Percentiles rank a stretch among this genome's conserved stretches.
These are phyloP conservation scores for Siniperca undulata DNA, from an alignment of 2,797 vertebrate genomes.

Conservation along the genomic window DNA sequence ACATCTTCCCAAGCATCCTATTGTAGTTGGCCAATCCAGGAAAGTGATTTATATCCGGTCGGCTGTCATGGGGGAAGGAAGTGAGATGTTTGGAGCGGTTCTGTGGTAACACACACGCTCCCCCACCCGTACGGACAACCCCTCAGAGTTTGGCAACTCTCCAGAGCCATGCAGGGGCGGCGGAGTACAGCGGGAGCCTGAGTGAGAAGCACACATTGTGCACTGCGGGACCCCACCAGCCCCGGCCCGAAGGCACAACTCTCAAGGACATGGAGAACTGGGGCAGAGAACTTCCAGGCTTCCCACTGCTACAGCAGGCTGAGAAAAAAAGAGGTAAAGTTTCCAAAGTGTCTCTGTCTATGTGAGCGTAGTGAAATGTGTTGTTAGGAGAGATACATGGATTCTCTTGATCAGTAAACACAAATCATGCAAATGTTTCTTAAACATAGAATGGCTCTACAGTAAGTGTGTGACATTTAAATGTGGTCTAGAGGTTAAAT, in stretches of 20 bases:
- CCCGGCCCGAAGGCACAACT: slow-evolving; percentile 87
- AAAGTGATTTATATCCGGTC: slow-evolving; percentile 78
- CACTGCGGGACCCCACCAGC: slow-evolving; percentile 86
- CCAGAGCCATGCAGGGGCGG: slow-evolving; percentile 85
- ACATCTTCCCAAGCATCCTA: slow-evolving; percentile 64
- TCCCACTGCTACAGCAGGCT: slow-evolving; percentile 81
- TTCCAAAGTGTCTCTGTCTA: slow-evolving; percentile 70
- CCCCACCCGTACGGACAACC: slow-evolving; percentile 76
- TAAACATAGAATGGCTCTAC: not conserved
- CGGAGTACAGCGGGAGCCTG: slow-evolving; percentile 81
- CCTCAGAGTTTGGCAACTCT: slow-evolving; percentile 86
- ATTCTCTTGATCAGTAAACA: slow-evolving; percentile 46
- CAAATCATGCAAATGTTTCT: slow-evolving; percentile 20
- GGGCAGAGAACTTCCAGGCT: slow-evolving; percentile 85
- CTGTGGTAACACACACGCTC: slow-evolving; percentile 55
- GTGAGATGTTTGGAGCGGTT: slow-evolving; percentile 69
- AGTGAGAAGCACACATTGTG: slow-evolving; percentile 87
- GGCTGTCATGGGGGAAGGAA: slow-evolving; percentile 63
- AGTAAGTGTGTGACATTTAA: not conserved
- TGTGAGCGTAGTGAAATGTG: slow-evolving; percentile 46
- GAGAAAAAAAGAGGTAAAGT: slow-evolving; percentile 69
- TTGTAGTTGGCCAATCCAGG: slow-evolving; percentile 66
- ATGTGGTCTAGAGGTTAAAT: not conserved
- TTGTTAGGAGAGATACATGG: slow-evolving; percentile 35
- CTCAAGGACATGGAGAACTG: slow-evolving; percentile 89